Evolutionary conservation across 2,797 vertebrate genomes (phyloP).

Genomic region (Cheirogaleus major): DNA sequence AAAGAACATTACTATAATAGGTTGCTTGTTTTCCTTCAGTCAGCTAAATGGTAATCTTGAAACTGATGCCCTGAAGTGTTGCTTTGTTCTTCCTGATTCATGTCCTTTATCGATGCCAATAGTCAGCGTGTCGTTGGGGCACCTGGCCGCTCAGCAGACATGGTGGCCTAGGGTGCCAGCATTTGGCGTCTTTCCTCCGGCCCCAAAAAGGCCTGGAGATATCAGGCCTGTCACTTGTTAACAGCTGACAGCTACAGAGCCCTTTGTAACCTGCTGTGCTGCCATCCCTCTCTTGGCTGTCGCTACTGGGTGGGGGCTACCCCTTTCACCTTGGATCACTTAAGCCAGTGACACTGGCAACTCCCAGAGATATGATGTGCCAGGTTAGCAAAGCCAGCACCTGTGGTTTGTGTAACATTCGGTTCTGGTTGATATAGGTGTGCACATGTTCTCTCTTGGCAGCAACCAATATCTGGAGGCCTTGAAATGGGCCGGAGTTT

Average conservation of each 20-base stretch:
- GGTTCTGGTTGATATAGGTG: neutral
- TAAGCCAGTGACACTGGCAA: neutral
- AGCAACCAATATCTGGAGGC: neutral
- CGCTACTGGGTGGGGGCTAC: neutral
- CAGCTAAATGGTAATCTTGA: slow-evolving; percentile 23
- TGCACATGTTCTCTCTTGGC: neutral
- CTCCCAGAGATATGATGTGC: neutral
- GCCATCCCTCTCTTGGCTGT: neutral
- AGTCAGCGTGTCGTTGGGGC: slow-evolving; percentile 8
- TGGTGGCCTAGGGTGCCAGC: neutral
- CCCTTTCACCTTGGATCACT: slow-evolving; percentile 32
- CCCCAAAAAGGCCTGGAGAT: neutral
- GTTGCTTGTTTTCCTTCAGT: slow-evolving; percentile 38
- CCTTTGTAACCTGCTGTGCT: slow-evolving; percentile 36
- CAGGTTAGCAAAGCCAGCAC: slow-evolving; percentile 48
- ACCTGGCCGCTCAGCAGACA: neutral
- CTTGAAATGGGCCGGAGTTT: neutral
- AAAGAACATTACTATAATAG: slow-evolving; percentile 9
- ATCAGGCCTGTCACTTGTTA: slow-evolving; percentile 56
- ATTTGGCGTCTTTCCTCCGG: neutral
- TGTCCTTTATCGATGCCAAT: neutral
- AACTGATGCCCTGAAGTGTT: neutral
- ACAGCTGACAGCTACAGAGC: slow-evolving; percentile 12
- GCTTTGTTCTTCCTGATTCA: slow-evolving; percentile 8
- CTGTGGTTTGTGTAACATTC: neutral